These are phyloP conservation scores for Noctua fimbriata DNA, from an alignment of 2,888 invertebrate genomes.

Conservation along the genomic window DNA sequence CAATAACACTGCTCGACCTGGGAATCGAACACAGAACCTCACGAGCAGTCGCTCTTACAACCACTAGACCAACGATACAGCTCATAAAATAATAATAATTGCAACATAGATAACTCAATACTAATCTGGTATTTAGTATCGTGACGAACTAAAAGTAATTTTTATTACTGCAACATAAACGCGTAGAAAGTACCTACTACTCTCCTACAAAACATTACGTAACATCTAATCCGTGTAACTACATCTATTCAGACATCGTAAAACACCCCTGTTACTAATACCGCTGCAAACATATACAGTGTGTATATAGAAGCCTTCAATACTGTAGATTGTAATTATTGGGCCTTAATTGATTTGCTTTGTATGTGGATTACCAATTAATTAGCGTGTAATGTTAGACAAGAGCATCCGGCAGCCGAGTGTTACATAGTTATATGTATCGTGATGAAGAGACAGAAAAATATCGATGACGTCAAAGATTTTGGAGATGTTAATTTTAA, in stretches of 20 bases:
- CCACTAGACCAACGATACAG: too few species aligned
- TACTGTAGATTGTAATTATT: slow-evolving; percentile 81
- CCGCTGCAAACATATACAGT: slow-evolving; percentile 45
- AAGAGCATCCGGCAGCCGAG: slow-evolving; percentile 62
- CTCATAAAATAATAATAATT: too few species aligned
- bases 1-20: too few species aligned
- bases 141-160: background rate
- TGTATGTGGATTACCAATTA: slow-evolving; percentile 88
- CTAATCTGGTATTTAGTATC: background rate
- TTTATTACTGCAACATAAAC: slow-evolving; percentile 1
- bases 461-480: background rate
- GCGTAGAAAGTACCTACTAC: background rate
- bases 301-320: slow-evolving; percentile 67
- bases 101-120: background rate
- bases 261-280: slow-evolving; percentile 54
- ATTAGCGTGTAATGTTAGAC: slow-evolving; percentile 83
- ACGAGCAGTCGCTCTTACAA: too few species aligned
- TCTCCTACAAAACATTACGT: background rate
- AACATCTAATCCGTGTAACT: slow-evolving; percentile 16
- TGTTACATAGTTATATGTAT: slow-evolving; percentile 23
- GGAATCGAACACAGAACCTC: too few species aligned
- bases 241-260: slow-evolving; percentile 29
- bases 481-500: background rate
- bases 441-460: slow-evolving; percentile 12
- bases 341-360: slow-evolving; percentile 88